A percentile compares a stretch with the other conserved stretches of the same genome.
These are phyloP conservation scores for Drosophila limbata DNA, from an alignment of 2,888 invertebrate genomes.

Conservation along the genomic window DNA sequence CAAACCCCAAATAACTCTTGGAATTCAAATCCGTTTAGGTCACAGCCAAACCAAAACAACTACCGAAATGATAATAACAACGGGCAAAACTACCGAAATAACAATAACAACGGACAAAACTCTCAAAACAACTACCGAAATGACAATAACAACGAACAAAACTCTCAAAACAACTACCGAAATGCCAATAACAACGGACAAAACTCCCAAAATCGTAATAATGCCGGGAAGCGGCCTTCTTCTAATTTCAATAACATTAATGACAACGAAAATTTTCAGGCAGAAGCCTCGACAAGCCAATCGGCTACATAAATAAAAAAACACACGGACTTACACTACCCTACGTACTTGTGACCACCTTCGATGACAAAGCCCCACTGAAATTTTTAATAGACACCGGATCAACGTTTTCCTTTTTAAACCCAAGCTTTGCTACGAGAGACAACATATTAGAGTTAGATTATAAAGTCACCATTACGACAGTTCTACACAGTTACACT, in stretches of 20 bases:
- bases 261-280: conserved; percentile 6
- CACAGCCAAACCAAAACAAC: neutral
- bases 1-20: neutral
- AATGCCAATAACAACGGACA: neutral
- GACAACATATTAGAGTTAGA: too few relatives aligned
- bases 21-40: neutral
- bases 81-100: too few relatives aligned
- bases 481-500: neutral
- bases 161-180: neutral
- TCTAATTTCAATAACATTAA: neutral
- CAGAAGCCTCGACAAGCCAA: conserved; percentile 1
- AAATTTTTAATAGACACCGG: too few relatives aligned
- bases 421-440: too few relatives aligned
- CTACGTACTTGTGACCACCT: neutral
- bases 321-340: neutral
- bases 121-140: neutral
- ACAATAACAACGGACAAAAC: too few relatives aligned
- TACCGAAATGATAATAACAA: neutral
- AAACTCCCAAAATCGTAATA: neutral
- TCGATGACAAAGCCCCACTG: too few relatives aligned
- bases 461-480: neutral
- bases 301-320: conserved; percentile 7
- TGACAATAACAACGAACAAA: neutral
- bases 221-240: neutral
- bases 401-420: too few relatives aligned